Base-by-base conservation (phyloP, 2,888 invertebrate species). In the Acleris literana region DNA sequence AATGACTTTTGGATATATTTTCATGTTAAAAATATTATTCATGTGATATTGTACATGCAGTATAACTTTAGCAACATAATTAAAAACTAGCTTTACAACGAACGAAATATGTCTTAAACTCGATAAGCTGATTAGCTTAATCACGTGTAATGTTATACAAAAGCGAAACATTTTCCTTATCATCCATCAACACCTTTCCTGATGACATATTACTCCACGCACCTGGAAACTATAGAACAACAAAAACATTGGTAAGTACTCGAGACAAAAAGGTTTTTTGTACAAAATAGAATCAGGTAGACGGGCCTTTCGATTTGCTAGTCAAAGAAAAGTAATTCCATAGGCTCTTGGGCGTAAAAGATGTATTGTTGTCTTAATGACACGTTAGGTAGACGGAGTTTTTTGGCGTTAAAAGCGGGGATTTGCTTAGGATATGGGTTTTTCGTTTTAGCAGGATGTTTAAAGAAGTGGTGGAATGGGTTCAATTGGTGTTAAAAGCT, bases 281-380 rank as follows among this genome's bases (percentile, higher is more conserved):
- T 60, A 18, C 16, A 17, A 39, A 25, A 39, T 33, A 17, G 59
- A 20, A 33, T 65, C 75, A 76, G 76, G 76, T 76, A 76, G 71
- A 63, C 59, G 68, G 62, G 48, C 60, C 72, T 68, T 72, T 74
- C 70, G 72, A 74, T 74, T 73, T 69, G 72, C 44, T 68, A 61
- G 71, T 66, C 71, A 68, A 68, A 71, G 71, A 69, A 70, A 68
- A 69, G 71, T 62, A 68, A 69, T 74, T 71, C 60, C 29, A 16
- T 29, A 69, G 70, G 69, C 66, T 63, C 46, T 68, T 58, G 56
- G 63, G 68, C 56, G 68, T 59, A 60, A 66, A 55, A 60, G 48
- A 39, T 33, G 69, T 68, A 71, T 70, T 71, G 69, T 68, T 63
- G 20, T 13, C 25, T 62, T 63, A 60, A 63, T 59, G 43, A 55